Evolutionary conservation across 2,888 invertebrate species (phyloP), one percentile per base, ranked within the genome.

Genomic region (Lysandra coridon): DNA sequence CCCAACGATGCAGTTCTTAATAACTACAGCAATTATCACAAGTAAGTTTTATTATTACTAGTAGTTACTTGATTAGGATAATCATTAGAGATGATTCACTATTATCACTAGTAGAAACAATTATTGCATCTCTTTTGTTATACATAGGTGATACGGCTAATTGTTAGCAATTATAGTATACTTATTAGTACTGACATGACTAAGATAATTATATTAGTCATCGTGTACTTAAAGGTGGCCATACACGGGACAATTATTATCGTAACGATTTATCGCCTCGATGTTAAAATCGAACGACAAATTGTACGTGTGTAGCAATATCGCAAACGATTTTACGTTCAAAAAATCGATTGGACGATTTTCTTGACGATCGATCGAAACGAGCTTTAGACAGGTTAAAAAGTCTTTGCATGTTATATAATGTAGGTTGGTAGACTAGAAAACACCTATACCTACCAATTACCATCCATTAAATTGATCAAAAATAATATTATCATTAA

Each of bases 1-100:
- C 75, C 44, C 44, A 49, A 75, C 14, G 49, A 75, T 75, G 75
- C 74, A 74, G n/a, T 75, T 75, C 23, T 30, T 75, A 23, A 49
- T 75, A 10, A 75, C 44, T 3, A 75, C 75, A 49, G 75, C 75
- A 10, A 30, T 75, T 53, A 49, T 75, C 4, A 12, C 23, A 75
- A 75, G 75, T 75, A 12, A 75, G 75, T 75, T 49, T 49, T 5
- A 64, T 30, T n/a, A 62, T 23, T 49, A 49, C 23, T 62, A 23
- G 23, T n/a, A 33, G 2, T 60, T 60, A n/a, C 2, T 60, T n/a
- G n/a, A n/a, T n/a, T n/a, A 60, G 4, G 60, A n/a, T 60, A 60
- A 60, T 60, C n/a, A 17, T 60, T 60, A 23, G 5, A 60, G 53
- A 53, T 53, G 53, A 53, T 53, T 53, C 3, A 53, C 4, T 53